A percentile compares a stretch with the other conserved stretches of the same genome.
phyloP scores from a whole-genome alignment of 2,113 vertebrate genomes.

The Aegypius monachus region DNA sequence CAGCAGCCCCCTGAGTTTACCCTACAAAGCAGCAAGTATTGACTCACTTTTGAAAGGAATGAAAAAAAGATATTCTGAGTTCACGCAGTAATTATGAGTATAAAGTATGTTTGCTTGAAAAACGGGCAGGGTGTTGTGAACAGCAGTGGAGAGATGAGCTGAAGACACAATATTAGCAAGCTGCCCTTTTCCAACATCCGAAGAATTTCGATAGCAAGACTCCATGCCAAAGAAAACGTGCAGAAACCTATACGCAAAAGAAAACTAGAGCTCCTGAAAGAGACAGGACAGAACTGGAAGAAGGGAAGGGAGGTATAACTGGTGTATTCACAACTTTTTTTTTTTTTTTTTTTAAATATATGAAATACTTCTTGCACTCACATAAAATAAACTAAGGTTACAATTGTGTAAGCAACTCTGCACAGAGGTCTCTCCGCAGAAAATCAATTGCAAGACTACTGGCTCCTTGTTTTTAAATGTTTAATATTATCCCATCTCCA shows the following conservation, averaged over 20 bases:
- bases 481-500: conserved; percentile 35
- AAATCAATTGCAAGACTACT: conserved; percentile 48
- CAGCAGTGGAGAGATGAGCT: neutral
- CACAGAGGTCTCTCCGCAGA: neutral
- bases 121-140: neutral
- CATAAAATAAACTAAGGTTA: neutral
- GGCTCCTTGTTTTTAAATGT: conserved; percentile 53
- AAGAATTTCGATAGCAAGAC: neutral
- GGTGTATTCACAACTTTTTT: neutral
- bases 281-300: neutral
- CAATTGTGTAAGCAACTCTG: neutral
- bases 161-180: neutral
- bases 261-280: neutral
- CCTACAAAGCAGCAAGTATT: neutral
- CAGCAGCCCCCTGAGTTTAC: neutral
- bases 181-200: neutral
- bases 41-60: neutral
- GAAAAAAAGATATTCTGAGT: neutral
- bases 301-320: neutral
- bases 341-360: neutral
- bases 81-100: neutral
- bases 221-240: neutral
- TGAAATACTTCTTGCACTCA: neutral
- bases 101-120: neutral
- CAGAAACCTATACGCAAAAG: neutral